These are phyloP conservation scores for Venusia cambrica DNA, from an alignment of 2,888 invertebrate species.

Conservation along the genomic window DNA sequence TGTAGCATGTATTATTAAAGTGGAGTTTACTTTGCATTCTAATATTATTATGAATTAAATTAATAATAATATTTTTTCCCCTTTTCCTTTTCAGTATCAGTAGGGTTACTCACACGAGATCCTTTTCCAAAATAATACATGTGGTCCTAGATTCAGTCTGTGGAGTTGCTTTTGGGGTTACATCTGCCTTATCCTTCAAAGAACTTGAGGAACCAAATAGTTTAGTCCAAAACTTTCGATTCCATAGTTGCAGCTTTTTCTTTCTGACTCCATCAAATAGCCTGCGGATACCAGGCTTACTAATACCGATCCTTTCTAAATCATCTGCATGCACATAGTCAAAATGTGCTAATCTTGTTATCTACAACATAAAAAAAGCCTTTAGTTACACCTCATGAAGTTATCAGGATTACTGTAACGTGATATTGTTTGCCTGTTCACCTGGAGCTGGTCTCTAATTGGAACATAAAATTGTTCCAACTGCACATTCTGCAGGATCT, in stretches of 20 bases:
- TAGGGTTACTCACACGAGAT: constrained; percentile 80
- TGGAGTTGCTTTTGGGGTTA: constrained; percentile 58
- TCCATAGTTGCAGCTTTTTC: constrained; percentile 90
- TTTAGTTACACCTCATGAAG: background rate
- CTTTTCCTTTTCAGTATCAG: background rate
- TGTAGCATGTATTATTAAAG: too few species aligned
- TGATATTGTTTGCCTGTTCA: constrained; percentile 52
- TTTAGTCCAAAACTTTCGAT: constrained; percentile 90
- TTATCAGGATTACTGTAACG: constrained; percentile 3
- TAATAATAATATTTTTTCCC: background rate
- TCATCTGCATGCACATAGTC: constrained; percentile 98
- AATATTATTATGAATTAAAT: background rate
- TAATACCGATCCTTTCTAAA: constrained; percentile 95
- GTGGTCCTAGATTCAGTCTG: constrained; percentile 78
- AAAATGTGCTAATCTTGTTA: constrained; percentile 96
- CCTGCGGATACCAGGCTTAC: constrained; percentile 94
- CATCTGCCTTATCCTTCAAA: constrained; percentile 69
- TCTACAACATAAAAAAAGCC: constrained; percentile 72
- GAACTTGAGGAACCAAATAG: constrained; percentile 82
- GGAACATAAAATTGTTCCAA: constrained; percentile 94
- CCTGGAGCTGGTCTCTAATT: constrained; percentile 95
- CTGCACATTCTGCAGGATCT: constrained; percentile 93
- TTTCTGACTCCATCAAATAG: constrained; percentile 96
- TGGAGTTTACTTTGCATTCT: too few species aligned
- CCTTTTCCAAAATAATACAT: constrained; percentile 92